A percentile compares a stretch with the other conserved stretches of the same genome.
These are phyloP conservation scores for Cyanistes caeruleus DNA, from an alignment of 2,113 vertebrate genomes.

Conservation along the genomic window DNA sequence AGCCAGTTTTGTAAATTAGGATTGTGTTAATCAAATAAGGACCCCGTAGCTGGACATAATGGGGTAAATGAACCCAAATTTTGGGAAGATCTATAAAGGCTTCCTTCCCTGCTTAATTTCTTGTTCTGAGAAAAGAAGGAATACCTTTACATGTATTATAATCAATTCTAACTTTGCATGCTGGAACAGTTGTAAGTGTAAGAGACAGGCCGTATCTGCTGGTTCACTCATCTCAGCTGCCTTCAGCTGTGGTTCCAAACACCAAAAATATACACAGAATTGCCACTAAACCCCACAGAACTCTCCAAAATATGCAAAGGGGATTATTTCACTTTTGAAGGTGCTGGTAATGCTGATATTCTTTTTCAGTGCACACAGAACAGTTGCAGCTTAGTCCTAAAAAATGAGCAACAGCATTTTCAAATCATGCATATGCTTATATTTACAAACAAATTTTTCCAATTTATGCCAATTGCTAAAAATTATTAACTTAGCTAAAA, in stretches of 20 bases:
- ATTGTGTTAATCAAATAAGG: neutral
- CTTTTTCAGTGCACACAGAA: neutral
- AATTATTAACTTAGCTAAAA: neutral
- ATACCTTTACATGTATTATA: neutral
- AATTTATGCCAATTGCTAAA: neutral
- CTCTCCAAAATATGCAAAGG: neutral
- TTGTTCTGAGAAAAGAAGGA: neutral
- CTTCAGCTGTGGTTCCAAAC: neutral
- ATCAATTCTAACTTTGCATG: neutral
- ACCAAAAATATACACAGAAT: neutral
- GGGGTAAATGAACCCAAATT: neutral
- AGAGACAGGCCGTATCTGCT: neutral
- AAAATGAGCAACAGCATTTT: neutral
- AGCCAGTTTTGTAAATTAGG: neutral
- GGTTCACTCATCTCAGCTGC: neutral
- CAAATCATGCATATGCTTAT: neutral
- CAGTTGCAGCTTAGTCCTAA: neutral
- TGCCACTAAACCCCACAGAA: neutral
- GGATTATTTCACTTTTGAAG: neutral
- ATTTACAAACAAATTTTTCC: neutral
- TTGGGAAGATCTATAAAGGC: neutral
- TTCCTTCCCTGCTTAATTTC: neutral
- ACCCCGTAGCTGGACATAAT: neutral
- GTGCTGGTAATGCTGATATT: neutral
- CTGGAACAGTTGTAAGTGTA: neutral